Percentiles rank a stretch among this genome's conserved stretches.
Conservation (phyloP, 2,888 invertebrate genomes). For the Dexiosoma caninum region DNA sequence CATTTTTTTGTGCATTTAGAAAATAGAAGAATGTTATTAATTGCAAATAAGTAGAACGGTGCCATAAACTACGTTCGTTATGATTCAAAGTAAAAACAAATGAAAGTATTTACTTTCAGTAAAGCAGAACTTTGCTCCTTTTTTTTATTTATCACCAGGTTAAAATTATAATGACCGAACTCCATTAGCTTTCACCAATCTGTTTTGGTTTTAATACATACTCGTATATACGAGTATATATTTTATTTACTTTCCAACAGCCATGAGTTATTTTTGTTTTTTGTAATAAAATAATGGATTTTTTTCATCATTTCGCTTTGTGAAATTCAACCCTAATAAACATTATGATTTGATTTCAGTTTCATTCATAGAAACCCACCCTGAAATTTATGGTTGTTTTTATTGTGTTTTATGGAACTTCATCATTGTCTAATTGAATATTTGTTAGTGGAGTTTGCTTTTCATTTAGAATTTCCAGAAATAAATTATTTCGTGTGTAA, state of each 20-base stretch:
- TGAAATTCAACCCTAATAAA: slow-evolving; percentile 19
- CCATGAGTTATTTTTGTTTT: not conserved
- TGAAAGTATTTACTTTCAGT: not conserved
- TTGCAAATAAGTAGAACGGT: slow-evolving; percentile 3
- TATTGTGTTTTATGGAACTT: not conserved
- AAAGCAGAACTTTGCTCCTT: not conserved
- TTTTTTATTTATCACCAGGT: slow-evolving; percentile 68
- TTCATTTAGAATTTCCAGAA: not conserved
- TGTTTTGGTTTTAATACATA: not conserved
- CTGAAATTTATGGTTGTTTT: not conserved
- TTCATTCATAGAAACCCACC: slow-evolving; percentile 25
- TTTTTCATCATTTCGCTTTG: not conserved
- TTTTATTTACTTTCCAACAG: not conserved
- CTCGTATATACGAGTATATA: not conserved
- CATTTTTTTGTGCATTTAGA: not conserved
- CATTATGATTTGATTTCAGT: slow-evolving; percentile 24
- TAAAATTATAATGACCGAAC: slow-evolving; percentile 71
- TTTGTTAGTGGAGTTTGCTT: slow-evolving; percentile 1
- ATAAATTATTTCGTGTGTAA: not conserved
- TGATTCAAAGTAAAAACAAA: slow-evolving; percentile 25
- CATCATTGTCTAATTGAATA: not conserved
- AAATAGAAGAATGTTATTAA: slow-evolving; percentile 21
- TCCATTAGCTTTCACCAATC: slow-evolving; percentile 67
- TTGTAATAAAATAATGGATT: slow-evolving; percentile 25
- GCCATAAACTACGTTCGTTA: slow-evolving; percentile 40